Evolutionary conservation across 1,140 invertebrate genomes (phyloP).

Genomic region (Calosoma granatense): DNA sequence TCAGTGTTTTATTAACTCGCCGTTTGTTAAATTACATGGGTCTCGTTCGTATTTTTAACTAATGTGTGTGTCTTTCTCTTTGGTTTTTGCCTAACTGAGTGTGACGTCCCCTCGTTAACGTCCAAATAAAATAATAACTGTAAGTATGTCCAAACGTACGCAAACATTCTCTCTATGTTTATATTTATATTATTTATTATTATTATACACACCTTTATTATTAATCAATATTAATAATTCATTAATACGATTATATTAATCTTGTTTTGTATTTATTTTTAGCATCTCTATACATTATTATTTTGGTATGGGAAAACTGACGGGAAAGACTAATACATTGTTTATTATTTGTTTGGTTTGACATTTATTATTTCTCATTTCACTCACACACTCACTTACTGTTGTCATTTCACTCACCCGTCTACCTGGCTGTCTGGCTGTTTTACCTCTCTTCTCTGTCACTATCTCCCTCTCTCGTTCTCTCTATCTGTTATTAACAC

Average conservation of each 20-base stretch:
- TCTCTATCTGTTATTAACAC: too few relatives aligned
- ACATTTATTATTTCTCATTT: slow-evolving; percentile 9
- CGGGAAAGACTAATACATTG: slow-evolving; percentile 31
- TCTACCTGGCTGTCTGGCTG: too few relatives aligned
- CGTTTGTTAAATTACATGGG: not conserved
- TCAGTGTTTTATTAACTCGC: not conserved
- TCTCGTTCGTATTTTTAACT: slow-evolving; percentile 16
- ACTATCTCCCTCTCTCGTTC: too few relatives aligned
- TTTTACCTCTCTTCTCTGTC: too few relatives aligned
- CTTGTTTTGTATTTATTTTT: not conserved
- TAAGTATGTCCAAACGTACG: slow-evolving; percentile 26
- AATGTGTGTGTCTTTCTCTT: slow-evolving; percentile 36
- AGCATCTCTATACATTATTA: not conserved
- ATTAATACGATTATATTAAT: not conserved
- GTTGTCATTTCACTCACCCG: too few relatives aligned
- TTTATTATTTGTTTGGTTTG: slow-evolving; percentile 4
- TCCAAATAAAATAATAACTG: slow-evolving; percentile 29
- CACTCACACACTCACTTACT: too few relatives aligned
- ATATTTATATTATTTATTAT: slow-evolving; percentile 8
- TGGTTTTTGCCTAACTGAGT: slow-evolving; percentile 37
- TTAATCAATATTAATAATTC: not conserved
- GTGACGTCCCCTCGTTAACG: slow-evolving; percentile 28
- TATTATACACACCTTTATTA: slow-evolving; percentile 1
- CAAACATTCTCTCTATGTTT: too few relatives aligned
- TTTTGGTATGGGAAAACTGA: slow-evolving; percentile 29